Base-by-base conservation (phyloP, 1,140 invertebrate genomes). In the Homarus americanus region DNA sequence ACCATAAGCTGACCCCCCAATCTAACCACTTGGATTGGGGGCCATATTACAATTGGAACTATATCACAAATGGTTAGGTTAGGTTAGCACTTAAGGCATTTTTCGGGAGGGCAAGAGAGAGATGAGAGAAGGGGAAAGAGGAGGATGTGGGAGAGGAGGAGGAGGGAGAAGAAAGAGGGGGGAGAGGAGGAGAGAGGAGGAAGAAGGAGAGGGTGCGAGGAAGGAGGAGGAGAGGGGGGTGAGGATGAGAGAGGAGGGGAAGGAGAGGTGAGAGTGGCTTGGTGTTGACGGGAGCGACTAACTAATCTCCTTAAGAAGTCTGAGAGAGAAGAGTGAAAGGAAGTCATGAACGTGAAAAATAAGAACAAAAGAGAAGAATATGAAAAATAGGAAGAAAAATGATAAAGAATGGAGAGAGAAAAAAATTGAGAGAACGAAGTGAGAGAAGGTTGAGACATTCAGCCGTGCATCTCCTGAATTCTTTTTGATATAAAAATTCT, bases 231-330 rank as follows among this genome's bases (percentile, higher is more conserved):
- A 44, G 38, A 28, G n/a, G 40, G 40, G 20, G 40, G 40, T 17
- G 76, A 44, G 34, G 34, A 9, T 36, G 73, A 76, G 34, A 20
- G 73, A 76, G 73, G 38, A 36, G 24, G 10, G 17, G 73, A 76
- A 36, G 24, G 73, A 76, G 73, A 76, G 73, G 40, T 38, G 32
- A 76, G 32, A 76, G 34, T 36, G 73, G n/a, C n/a, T n/a, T n/a
- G n/a, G n/a, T n/a, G n/a, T n/a, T n/a, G n/a, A n/a, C 24, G 73
- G 40, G 34, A 76, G 73, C 24, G 73, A 76, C 20, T 49, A 49
- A 49, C 9, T 49, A 49, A 49, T 9, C 17, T 49, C 44, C 1
- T 49, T 9, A 49, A 49, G 44, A 49, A 17, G 44, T 49, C 28
- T 38, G 28, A 36, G 73, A 76, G 73, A 76, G 73, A 76, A 36